Evolutionary conservation across 2,888 invertebrate genomes (phyloP), one percentile per base, ranked within the genome.

Genomic region (Dasysyrphus tricinctus): DNA sequence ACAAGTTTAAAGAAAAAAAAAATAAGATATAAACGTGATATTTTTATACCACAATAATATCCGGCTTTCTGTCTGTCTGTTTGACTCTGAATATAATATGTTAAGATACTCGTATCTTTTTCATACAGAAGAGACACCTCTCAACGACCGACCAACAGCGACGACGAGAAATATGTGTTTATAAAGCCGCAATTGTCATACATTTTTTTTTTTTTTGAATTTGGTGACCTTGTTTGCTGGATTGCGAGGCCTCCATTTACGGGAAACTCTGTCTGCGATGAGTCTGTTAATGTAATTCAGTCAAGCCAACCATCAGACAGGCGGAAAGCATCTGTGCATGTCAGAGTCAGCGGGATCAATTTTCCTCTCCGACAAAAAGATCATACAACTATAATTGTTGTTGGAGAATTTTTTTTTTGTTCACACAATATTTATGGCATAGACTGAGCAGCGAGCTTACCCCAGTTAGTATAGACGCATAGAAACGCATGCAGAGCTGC

Each of bases 301-400:
- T 74, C 73, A 74, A 56, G 65, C 75, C 63, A 24, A 29, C 75
- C 57, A 65, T 42, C 56, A 75, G 63, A 69, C 56, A 65, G 44
- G 59, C 44, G 47, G 44, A 65, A 69, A 61, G 51, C 56, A 70
- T 72, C 49, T 57, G 75, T 63, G 57, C 51, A 59, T 69, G 73
- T 69, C 80, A 80, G 12, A 72, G 59, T 61, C 67, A 61, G 76
- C 59, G 61, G 73, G 77, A 85, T 85, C 77, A 77, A 44, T 74
- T 81, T 80, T 77, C 76, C 29, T 37, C 29, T n/a, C 57, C 37
- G 51, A 80, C 65, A 65, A 80, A 63, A 51, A 61, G 72, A 77
- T 56, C 63, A 39, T 39, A 39, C 51, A n/a, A 54, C 47, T 6
- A 32, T 6, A 32, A 5, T 70, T 7, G 16, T 19, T 57, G 57